These are phyloP conservation scores for Cephonodes hylas DNA, from an alignment of 2,888 invertebrate species.

Conservation along the genomic window DNA sequence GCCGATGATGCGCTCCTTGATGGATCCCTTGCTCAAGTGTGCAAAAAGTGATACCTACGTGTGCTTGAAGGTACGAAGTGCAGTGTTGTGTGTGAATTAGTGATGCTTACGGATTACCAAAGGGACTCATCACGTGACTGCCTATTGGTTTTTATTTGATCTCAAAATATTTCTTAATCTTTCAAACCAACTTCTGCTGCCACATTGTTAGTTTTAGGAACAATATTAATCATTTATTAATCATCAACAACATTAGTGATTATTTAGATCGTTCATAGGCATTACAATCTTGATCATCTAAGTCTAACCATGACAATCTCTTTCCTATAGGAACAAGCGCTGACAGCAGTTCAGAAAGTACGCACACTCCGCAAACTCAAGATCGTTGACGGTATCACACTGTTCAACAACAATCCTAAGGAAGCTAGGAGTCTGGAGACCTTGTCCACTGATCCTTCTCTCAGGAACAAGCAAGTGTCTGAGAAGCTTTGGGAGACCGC, in stretches of 20 bases:
- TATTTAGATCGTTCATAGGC: too few species aligned
- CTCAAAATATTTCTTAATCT: not conserved
- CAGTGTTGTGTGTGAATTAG: conserved; percentile 24
- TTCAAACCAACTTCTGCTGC: not conserved
- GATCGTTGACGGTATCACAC: conserved; percentile 60
- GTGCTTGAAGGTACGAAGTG: conserved; percentile 70
- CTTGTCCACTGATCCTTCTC: conserved; percentile 53
- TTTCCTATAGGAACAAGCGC: conserved; percentile 61
- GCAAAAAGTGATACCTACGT: conserved; percentile 67
- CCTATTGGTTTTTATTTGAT: not conserved
- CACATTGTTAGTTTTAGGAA: not conserved
- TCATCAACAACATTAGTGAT: too few species aligned
- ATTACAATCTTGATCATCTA: not conserved
- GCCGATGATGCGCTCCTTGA: conserved; percentile 53
- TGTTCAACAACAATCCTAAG: conserved; percentile 60
- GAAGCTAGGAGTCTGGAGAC: conserved; percentile 60
- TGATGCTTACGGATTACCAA: conserved; percentile 2
- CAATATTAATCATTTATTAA: not conserved
- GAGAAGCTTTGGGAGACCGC: conserved; percentile 63
- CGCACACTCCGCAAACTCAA: conserved; percentile 57
- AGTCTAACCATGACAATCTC: not conserved
- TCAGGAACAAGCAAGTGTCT: conserved; percentile 56
- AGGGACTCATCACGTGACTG: not conserved
- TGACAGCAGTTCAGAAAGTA: conserved; percentile 62
- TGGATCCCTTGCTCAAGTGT: conserved; percentile 65